Percentiles rank a stretch among this genome's conserved stretches.
Evolutionary conservation across 2,113 vertebrate genomes (phyloP).

Genomic region (Crotophaga sulcirostris): DNA sequence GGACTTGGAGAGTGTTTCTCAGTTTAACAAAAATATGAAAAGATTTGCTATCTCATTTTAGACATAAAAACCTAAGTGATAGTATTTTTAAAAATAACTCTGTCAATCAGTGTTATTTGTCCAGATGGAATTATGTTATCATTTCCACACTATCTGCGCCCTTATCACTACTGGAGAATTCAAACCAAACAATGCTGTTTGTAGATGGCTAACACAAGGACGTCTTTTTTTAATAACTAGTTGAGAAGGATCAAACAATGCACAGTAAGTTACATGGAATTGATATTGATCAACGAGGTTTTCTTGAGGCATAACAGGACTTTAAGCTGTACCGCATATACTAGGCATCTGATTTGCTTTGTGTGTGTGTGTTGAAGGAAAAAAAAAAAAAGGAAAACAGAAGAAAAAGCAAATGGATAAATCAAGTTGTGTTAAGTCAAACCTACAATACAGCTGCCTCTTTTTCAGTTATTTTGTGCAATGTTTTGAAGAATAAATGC

Average conservation of each 20-base stretch:
- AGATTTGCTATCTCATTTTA: constrained; percentile 8
- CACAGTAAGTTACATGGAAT: constrained; percentile 40
- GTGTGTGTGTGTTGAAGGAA: background rate
- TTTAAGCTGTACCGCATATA: background rate
- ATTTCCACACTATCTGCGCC: background rate
- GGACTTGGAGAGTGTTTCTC: background rate
- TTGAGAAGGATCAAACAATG: constrained; percentile 38
- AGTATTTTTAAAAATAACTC: constrained; percentile 22
- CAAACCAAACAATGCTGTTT: background rate
- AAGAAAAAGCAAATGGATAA: background rate
- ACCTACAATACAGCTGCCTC: background rate
- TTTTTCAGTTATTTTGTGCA: background rate
- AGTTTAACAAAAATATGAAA: background rate
- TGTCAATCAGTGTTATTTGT: constrained; percentile 9
- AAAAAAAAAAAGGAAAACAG: background rate
- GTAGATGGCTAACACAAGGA: background rate
- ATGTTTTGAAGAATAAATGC: background rate
- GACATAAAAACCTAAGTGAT: background rate
- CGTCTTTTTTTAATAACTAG: constrained; percentile 48
- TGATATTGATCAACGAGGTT: constrained; percentile 59
- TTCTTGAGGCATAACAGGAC: constrained; percentile 42
- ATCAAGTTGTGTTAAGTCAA: background rate
- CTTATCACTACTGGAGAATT: background rate
- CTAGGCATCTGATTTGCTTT: background rate
- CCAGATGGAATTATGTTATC: background rate